phyloP scores from a whole-genome alignment of 2,113 vertebrate genomes.

The Lutjanus erythropterus region DNA sequence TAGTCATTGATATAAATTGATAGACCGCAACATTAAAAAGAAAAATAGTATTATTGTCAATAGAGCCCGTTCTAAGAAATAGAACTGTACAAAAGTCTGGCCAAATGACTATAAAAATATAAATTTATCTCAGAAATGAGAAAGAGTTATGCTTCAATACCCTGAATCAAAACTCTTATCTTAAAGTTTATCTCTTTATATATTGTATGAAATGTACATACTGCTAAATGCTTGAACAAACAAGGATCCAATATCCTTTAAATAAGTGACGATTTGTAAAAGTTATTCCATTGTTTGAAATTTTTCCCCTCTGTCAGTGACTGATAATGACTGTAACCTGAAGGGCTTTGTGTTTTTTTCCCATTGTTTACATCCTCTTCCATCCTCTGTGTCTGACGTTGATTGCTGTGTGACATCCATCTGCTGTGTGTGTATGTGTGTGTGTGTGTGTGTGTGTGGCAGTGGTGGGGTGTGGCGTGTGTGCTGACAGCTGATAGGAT shows the following conservation, averaged over 20 bases:
- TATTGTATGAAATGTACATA: no score
- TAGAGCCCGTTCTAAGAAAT: no score
- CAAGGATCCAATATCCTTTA: not conserved
- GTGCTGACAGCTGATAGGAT: constrained; percentile 13
- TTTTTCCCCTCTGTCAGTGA: not conserved
- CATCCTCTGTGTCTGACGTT: not conserved
- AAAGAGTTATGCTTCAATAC: not conserved
- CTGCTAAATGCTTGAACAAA: no score
- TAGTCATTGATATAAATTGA: no score
- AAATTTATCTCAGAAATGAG: no score
- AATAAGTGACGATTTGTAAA: not conserved
- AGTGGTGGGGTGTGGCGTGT: not conserved
- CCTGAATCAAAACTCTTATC: not conserved
- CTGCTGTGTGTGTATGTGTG: not conserved
- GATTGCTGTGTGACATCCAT: constrained; percentile 2
- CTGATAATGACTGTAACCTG: not conserved
- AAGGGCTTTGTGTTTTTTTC: not conserved
- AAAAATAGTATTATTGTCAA: no score
- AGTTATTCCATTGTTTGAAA: not conserved
- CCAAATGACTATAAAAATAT: no score
- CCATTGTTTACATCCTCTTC: not conserved
- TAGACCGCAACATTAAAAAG: no score
- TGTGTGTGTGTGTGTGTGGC: not conserved
- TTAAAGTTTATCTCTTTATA: no score
- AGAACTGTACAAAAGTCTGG: no score